Conservation (phyloP, 1,140 invertebrate species). For the Cydia strobilella region DNA sequence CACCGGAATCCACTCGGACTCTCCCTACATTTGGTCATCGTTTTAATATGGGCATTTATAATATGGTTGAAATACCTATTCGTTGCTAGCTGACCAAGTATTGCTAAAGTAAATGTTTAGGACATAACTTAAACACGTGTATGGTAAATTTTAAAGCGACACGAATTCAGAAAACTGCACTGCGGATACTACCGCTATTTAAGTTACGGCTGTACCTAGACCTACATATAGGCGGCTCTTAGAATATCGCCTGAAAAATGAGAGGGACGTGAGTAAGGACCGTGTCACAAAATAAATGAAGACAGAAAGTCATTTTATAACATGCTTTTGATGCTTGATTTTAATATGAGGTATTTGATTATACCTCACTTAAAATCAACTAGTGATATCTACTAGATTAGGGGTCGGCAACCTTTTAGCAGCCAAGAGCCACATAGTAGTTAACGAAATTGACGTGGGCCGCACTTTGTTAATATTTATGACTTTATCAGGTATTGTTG, state of each 20-base stretch:
- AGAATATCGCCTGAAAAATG: conserved; percentile 19
- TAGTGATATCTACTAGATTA: too few species aligned
- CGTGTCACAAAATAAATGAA: neutral
- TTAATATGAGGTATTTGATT: too few species aligned
- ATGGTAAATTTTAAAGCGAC: conserved; percentile 22
- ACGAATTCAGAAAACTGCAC: conserved; percentile 3
- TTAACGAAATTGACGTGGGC: too few species aligned
- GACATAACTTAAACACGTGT: neutral
- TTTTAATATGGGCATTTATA: too few species aligned
- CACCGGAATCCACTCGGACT: too few species aligned
- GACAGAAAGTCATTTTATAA: neutral
- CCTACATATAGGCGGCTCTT: neutral
- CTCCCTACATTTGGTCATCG: too few species aligned
- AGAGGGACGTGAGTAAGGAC: conserved; percentile 15
- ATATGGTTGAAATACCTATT: neutral
- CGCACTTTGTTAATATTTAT: too few species aligned
- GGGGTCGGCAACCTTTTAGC: too few species aligned
- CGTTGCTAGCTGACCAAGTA: neutral
- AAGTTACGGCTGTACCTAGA: neutral
- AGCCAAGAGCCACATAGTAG: too few species aligned
- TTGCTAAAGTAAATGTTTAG: neutral
- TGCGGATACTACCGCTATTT: neutral
- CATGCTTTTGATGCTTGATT: neutral
- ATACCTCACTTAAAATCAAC: too few species aligned
- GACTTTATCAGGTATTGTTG: too few species aligned